Evolutionary conservation across 2,888 invertebrate genomes (phyloP), one percentile per base, ranked within the genome.

Genomic region (Troides aeacus): DNA sequence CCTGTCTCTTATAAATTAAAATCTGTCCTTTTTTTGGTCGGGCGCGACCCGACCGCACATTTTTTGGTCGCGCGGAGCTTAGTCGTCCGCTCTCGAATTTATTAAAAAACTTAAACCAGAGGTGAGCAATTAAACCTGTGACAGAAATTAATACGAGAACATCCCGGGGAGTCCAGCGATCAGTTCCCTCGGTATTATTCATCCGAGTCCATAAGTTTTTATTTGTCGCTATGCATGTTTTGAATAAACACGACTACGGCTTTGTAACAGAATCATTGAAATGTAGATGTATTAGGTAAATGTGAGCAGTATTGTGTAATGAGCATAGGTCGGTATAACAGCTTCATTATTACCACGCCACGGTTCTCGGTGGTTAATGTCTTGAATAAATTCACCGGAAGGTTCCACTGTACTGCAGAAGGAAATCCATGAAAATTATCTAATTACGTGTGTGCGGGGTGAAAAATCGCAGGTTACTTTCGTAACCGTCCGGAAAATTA

Each of bases 1-100:
- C 92, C 92, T 92, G 92, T 92, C 92, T 89, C 90, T 91, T 92
- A 91, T 92, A 92, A 92, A 92, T 92, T 92, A 92, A 92, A 92
- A 92, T 90, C 85, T 81, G 81, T 86, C 81, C 85, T 90, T 92
- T 91, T 92, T 91, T 90, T 86, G 80, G 87, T 78, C 80, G 82
- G 78, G 80, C 85, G 84, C 83, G 85, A 78, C 83, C 80, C 76
- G 83, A 74, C 77, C 77, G 81, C 77, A 78, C 82, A 84, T 88
- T 91, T 91, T 92, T 92, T 91, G 84, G 87, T 87, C 81, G 85
- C 84, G 78, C 84, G 83, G 83, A 83, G 83, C 87, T 88, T 86
- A 85, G 86, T 87, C 84, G 87, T 84, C 88, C 87, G 90, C 87
- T 88, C 86, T 86, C 87, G 87, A 87, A 92, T 92, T 90, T 92